Evolutionary conservation across 2,113 vertebrate genomes (phyloP).

Genomic region (Nansenia antarctica): DNA sequence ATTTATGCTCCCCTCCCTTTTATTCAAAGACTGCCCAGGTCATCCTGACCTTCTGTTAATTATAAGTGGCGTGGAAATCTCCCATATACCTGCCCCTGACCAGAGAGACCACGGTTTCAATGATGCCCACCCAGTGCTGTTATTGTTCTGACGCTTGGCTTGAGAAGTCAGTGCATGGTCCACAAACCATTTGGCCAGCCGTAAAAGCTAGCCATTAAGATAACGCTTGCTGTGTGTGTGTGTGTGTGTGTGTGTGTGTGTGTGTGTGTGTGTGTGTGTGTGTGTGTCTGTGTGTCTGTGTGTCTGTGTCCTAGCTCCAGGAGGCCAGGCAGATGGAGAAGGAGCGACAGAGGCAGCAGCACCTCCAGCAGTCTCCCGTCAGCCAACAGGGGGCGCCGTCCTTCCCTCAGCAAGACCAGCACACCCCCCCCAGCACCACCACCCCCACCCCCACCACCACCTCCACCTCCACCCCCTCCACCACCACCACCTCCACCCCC

Average conservation of each 20-base stretch:
- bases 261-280: constrained; percentile 35
- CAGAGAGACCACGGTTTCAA: no score
- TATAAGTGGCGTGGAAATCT: no score
- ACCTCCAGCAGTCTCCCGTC: constrained; percentile 90
- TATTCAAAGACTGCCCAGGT: no score
- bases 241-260: constrained; percentile 33
- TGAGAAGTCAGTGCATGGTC: constrained; percentile 1
- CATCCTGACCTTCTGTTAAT: no score
- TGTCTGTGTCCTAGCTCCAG: constrained; percentile 82
- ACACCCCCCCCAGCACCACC: constrained; percentile 39
- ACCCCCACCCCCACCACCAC: no score
- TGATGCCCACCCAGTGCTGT: background rate
- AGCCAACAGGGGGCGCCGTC: constrained; percentile 82
- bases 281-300: constrained; percentile 34
- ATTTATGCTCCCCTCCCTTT: no score
- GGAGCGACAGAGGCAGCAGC: constrained; percentile 74
- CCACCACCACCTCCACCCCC: no score
- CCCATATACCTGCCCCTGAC: no score
- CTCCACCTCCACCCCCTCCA: no score
- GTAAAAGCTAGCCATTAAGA: background rate
- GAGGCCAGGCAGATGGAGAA: constrained; percentile 98
- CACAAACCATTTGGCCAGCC: background rate
- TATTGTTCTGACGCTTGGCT: constrained; percentile 17
- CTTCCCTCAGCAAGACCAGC: background rate
- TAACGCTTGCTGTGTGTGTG: no score